These are phyloP conservation scores for Desmophyllum pertusum DNA, from an alignment of 92 coral and sea anemone genomes.

Conservation along the genomic window DNA sequence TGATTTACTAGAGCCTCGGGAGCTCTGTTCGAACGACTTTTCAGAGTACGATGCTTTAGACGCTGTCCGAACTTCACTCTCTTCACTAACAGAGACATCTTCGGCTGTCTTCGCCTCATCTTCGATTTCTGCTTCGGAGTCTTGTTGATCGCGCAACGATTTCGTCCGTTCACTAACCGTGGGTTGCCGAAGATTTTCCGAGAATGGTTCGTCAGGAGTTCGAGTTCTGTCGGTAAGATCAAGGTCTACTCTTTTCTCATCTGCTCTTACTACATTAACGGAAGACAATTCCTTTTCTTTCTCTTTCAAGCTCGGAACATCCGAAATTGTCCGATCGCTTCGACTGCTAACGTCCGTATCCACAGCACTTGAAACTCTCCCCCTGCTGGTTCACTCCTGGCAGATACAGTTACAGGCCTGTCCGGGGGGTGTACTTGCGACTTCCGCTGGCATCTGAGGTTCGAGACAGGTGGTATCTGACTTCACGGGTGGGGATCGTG, in stretches of 20 bases:
- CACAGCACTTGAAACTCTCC: slow-evolving; percentile 25
- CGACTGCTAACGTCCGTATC: slow-evolving; percentile 75
- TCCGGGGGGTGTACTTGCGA: slow-evolving; percentile 29
- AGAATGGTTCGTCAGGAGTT: slow-evolving; percentile 7
- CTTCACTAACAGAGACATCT: slow-evolving; percentile 58
- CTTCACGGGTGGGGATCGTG: slow-evolving; percentile 20
- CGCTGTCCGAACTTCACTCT: slow-evolving; percentile 61
- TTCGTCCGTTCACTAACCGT: slow-evolving; percentile 2
- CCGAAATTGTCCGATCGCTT: slow-evolving; percentile 46
- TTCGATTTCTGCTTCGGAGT: slow-evolving; percentile 64
- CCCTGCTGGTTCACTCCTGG: slow-evolving; percentile 19
- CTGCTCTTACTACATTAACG: neutral
- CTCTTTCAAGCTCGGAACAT: slow-evolving; percentile 26
- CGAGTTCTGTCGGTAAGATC: slow-evolving; percentile 22
- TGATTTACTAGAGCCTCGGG: slow-evolving; percentile 22
- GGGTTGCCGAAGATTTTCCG: slow-evolving; percentile 8
- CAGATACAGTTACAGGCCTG: slow-evolving; percentile 8
- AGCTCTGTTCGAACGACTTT: slow-evolving; percentile 11
- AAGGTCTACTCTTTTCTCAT: slow-evolving; percentile 7
- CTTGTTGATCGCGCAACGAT: slow-evolving; percentile 16
- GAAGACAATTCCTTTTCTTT: slow-evolving; percentile 17
- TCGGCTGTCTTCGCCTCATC: slow-evolving; percentile 71
- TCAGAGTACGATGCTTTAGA: slow-evolving; percentile 40
- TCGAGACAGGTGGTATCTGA: slow-evolving; percentile 41
- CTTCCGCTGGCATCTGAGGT: slow-evolving; percentile 33